A percentile compares a stretch with the other conserved stretches of the same genome.
phyloP scores from a whole-genome alignment of 2,797 vertebrate species.

The Danionella dracula region DNA sequence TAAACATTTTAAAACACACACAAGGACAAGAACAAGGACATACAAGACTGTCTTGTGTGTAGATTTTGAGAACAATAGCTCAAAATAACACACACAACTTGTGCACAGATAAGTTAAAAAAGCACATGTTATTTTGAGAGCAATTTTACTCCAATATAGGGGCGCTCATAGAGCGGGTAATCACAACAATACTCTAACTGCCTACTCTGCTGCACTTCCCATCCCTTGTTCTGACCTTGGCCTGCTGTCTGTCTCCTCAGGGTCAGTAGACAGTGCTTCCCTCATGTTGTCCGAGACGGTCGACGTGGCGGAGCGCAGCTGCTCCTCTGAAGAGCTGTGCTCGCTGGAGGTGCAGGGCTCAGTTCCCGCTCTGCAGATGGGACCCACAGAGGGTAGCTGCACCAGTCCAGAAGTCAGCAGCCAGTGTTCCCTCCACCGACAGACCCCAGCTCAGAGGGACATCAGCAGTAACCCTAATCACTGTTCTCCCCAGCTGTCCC shows the following conservation, averaged over 20 bases:
- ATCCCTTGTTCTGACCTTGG: no score
- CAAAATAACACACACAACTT: no score
- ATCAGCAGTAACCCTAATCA: constrained; percentile 65
- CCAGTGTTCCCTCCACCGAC: constrained; percentile 42
- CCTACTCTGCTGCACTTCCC: no score
- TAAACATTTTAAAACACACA: no score
- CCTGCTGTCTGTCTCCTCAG: constrained; percentile 56
- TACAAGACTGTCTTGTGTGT: no score
- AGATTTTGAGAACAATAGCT: no score
- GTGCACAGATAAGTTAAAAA: no score
- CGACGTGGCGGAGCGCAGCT: constrained; percentile 69
- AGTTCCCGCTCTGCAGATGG: constrained; percentile 68
- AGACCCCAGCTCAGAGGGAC: constrained; percentile 50
- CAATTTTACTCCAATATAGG: no score
- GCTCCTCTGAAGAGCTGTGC: constrained; percentile 80
- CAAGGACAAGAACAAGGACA: no score
- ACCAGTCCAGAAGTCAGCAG: constrained; percentile 67
- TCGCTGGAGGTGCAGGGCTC: constrained; percentile 81
- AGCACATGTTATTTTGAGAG: no score
- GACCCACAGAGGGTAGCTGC: constrained; percentile 64
- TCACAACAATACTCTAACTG: no score
- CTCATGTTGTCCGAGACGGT: constrained; percentile 75
- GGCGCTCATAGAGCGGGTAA: no score
- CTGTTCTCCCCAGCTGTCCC: constrained; percentile 69
- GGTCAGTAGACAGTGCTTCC: constrained; percentile 76